Evolutionary conservation across 2,797 vertebrate species (phyloP).

Genomic region (Adrianichthys oophorus): DNA sequence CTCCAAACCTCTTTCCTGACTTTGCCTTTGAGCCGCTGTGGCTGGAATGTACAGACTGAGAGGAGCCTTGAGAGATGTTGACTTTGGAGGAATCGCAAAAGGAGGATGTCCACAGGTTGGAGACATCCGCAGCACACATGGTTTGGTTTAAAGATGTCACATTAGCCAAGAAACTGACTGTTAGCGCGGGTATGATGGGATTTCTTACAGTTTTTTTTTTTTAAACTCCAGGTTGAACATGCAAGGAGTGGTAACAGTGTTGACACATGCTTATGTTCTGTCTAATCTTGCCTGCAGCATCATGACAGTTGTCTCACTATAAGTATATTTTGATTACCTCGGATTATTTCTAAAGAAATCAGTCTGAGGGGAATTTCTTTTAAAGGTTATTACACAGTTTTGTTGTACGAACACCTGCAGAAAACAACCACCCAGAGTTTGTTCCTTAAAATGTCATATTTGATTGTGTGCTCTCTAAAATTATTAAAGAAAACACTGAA

Average conservation of each 20-base stretch:
- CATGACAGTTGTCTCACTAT: slow-evolving; percentile 2
- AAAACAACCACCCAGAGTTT: too few species aligned
- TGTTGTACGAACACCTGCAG: too few species aligned
- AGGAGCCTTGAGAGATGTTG: slow-evolving; percentile 57
- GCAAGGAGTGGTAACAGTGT: neutral
- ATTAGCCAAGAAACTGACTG: slow-evolving; percentile 2
- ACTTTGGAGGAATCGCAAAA: slow-evolving; percentile 9
- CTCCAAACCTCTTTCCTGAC: slow-evolving; percentile 62
- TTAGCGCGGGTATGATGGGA: neutral
- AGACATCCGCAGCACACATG: slow-evolving; percentile 8
- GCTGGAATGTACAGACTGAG: slow-evolving; percentile 62
- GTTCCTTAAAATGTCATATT: too few species aligned
- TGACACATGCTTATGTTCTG: slow-evolving; percentile 2
- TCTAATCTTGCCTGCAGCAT: neutral
- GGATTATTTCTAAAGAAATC: too few species aligned
- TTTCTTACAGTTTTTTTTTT: neutral
- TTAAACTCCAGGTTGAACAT: slow-evolving; percentile 2
- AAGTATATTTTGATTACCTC: neutral
- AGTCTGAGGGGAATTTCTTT: too few species aligned
- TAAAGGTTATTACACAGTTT: too few species aligned
- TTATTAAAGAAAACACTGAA: too few species aligned
- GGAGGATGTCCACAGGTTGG: slow-evolving; percentile 11
- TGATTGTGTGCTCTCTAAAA: too few species aligned
- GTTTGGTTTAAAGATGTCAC: slow-evolving; percentile 11
- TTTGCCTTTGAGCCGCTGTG: slow-evolving; percentile 51